These are phyloP conservation scores for Eupristina koningsbergeri DNA, from an alignment of 1,140 invertebrate genomes.

Conservation along the genomic window DNA sequence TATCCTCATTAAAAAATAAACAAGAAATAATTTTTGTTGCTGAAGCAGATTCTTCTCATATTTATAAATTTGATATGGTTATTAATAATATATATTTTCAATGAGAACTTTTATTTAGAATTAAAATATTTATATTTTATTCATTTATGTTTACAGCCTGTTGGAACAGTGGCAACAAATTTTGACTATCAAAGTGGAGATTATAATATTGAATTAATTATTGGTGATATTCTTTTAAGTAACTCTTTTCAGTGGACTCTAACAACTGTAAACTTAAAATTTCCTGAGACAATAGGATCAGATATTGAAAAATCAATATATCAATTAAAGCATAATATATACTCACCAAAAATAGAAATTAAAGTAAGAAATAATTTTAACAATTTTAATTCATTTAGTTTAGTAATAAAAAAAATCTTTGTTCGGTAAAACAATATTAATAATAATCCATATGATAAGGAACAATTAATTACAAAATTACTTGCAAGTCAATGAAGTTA, in stretches of 20 bases:
- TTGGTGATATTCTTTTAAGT: conserved; percentile 92
- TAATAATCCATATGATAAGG: too few species aligned
- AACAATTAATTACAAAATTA: too few species aligned
- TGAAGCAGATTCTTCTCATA: conserved; percentile 85
- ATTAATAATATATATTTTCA: conserved; percentile 48
- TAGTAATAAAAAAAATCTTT: too few species aligned
- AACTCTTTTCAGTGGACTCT: conserved; percentile 92
- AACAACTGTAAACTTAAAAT: conserved; percentile 84
- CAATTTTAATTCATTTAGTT: too few species aligned
- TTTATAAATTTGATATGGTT: conserved; percentile 95
- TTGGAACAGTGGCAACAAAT: conserved; percentile 85
- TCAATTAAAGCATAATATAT: conserved; percentile 67
- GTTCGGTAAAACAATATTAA: too few species aligned
- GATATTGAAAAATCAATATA: conserved; percentile 67
- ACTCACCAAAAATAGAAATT: conserved; percentile 87
- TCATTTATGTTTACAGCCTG: conserved; percentile 77
- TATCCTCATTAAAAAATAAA: conserved; percentile 73
- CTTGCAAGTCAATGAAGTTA: too few species aligned
- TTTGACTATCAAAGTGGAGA: conserved; percentile 84
- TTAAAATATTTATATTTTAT: conserved; percentile 42
- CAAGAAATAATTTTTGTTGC: conserved; percentile 95
- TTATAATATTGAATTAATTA: conserved; percentile 88
- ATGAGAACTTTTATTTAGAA: conserved; percentile 6
- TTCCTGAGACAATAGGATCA: conserved; percentile 71
- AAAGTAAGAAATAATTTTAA: conserved; percentile 71